Percentiles rank a stretch among this genome's conserved stretches.
These are phyloP conservation scores for Notospermus geniculatus DNA, from an alignment of 1,140 invertebrate genomes.

Conservation along the genomic window DNA sequence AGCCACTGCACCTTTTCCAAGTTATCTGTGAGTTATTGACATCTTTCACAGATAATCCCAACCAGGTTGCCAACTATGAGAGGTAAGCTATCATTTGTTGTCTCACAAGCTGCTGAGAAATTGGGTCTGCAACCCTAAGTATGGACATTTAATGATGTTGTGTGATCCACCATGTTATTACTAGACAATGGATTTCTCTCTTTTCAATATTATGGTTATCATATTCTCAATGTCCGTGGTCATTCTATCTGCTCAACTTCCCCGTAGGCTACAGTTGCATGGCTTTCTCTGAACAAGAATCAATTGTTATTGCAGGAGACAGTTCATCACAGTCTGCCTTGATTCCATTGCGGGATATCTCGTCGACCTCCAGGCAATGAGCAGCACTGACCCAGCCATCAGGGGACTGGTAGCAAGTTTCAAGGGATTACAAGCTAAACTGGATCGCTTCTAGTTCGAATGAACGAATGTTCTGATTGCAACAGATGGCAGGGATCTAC, in stretches of 20 bases:
- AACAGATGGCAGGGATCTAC: no score
- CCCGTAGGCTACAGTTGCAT: no score
- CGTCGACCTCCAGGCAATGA: slow-evolving; percentile 54
- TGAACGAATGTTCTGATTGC: no score
- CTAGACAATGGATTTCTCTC: no score
- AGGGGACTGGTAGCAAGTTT: slow-evolving; percentile 35
- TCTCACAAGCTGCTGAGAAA: no score
- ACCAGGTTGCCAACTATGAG: slow-evolving; percentile 38
- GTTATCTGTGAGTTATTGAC: slow-evolving; percentile 45
- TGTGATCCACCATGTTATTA: no score
- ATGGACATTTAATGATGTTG: no score
- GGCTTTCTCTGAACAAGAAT: no score
- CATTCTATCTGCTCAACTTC: no score
- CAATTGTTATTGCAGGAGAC: slow-evolving; percentile 38
- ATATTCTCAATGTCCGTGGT: no score
- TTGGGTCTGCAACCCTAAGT: no score
- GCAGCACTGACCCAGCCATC: slow-evolving; percentile 34
- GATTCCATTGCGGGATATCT: slow-evolving; percentile 53
- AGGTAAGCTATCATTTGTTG: slow-evolving; percentile 39
- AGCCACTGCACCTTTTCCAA: slow-evolving; percentile 48
- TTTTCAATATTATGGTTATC: no score
- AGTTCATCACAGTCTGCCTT: slow-evolving; percentile 46
- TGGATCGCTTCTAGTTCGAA: slow-evolving; percentile 33
- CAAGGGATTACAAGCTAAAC: slow-evolving; percentile 40
- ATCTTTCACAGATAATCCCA: slow-evolving; percentile 36